These are phyloP conservation scores for Eriosoma lanigerum DNA, from an alignment of 1,140 invertebrate species.

Conservation along the genomic window DNA sequence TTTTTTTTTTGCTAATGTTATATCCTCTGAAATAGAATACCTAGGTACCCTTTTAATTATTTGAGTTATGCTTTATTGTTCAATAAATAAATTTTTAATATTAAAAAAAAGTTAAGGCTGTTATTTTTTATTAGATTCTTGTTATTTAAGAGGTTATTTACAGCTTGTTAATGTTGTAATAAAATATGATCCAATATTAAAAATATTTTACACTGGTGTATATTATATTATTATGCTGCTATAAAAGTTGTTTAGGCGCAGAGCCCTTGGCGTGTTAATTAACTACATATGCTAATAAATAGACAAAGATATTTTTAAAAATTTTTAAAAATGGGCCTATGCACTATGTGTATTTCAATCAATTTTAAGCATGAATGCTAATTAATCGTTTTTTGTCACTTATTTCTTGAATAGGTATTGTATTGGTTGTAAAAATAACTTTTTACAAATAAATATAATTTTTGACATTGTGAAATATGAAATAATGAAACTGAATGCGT, in stretches of 20 bases:
- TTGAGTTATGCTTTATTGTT: neutral
- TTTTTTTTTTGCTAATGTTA: neutral
- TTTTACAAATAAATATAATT: no score
- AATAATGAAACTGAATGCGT: no score
- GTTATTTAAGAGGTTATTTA: neutral
- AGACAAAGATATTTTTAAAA: constrained; percentile 6
- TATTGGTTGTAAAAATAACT: no score
- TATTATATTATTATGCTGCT: no score
- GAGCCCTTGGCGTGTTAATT: neutral
- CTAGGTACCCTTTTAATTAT: neutral
- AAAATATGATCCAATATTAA: neutral
- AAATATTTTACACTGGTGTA: neutral
- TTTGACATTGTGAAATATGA: no score
- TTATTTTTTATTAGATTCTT: neutral
- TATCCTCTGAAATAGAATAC: neutral
- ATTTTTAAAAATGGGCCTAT: neutral
- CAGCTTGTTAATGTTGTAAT: no score
- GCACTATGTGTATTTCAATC: neutral
- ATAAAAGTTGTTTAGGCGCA: constrained; percentile 11
- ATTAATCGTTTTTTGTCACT: neutral
- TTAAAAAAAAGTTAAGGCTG: neutral
- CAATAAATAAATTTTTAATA: no score
- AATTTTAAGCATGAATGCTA: neutral
- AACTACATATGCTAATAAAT: neutral
- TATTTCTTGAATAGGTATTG: neutral